phyloP scores from a whole-genome alignment of 2,113 vertebrate genomes.

The Anthoscopus minutus region DNA sequence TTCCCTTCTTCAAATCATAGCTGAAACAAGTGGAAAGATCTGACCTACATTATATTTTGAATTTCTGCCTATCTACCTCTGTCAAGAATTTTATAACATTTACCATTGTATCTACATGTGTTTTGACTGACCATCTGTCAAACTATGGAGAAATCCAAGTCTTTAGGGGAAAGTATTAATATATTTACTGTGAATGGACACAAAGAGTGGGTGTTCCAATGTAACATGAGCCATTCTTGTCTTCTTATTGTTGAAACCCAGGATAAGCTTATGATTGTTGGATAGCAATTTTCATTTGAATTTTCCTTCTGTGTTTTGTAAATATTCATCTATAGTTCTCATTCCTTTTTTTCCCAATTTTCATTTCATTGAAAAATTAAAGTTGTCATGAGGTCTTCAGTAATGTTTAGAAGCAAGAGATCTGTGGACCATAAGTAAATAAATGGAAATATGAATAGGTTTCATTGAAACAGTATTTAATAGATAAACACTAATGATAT shows the following conservation, averaged over 20 bases:
- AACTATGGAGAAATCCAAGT: not conserved
- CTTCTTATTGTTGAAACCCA: not conserved
- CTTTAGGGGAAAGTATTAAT: not conserved
- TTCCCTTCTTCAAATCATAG: not conserved
- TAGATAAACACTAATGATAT: not conserved
- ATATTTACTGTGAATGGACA: not conserved
- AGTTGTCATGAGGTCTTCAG: not conserved
- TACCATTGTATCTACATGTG: not conserved
- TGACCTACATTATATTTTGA: not conserved
- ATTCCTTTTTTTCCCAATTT: not conserved
- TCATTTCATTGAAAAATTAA: not conserved
- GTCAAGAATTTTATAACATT: not conserved
- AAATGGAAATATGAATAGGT: not conserved
- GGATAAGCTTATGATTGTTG: not conserved
- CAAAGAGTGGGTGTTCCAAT: not conserved
- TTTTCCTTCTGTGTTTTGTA: not conserved
- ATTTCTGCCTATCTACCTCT: not conserved
- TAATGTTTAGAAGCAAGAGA: not conserved
- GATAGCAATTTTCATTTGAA: not conserved
- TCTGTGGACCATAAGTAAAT: not conserved
- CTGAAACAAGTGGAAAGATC: not conserved
- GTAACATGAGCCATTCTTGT: not conserved
- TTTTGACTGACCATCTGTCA: not conserved
- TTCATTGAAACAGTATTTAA: not conserved
- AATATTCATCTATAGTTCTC: not conserved